Conservation (phyloP, 2,888 invertebrate species). For the Taphrorychus bicolor region DNA sequence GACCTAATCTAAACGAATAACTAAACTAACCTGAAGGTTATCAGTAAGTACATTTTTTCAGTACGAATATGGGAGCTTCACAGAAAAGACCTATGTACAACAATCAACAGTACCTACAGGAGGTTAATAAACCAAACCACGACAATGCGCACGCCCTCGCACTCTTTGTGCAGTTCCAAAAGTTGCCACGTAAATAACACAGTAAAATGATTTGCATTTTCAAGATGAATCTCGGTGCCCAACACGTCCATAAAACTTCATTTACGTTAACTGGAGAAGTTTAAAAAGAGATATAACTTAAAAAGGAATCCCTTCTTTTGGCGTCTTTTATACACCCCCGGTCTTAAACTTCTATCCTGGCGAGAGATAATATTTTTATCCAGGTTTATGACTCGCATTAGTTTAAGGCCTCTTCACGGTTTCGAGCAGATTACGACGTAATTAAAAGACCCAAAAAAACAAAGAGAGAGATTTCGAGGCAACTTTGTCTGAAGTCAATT, state of each 20-base stretch:
- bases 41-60: too few relatives aligned
- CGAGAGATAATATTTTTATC: constrained; percentile 31
- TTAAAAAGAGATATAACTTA: constrained; percentile 32
- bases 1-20: too few relatives aligned
- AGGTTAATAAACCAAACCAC: too few relatives aligned
- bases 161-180: neutral
- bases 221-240: constrained; percentile 16
- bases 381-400: constrained; percentile 27
- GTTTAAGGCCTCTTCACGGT: constrained; percentile 24
- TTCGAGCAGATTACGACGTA: constrained; percentile 22
- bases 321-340: constrained; percentile 21
- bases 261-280: constrained; percentile 26
- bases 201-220: constrained; percentile 16
- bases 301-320: constrained; percentile 25
- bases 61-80: too few relatives aligned
- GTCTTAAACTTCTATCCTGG: constrained; percentile 24
- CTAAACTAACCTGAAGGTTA: too few relatives aligned
- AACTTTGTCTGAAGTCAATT: neutral
- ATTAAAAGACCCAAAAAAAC: constrained; percentile 11
- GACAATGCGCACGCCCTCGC: neutral
- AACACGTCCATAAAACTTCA: constrained; percentile 25
- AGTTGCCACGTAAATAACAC: constrained; percentile 13
- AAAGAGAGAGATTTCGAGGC: neutral
- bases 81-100: too few relatives aligned
- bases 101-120: too few relatives aligned